phyloP scores from a whole-genome alignment of 2,888 invertebrate species.

The Drosophila austrosaltans region DNA sequence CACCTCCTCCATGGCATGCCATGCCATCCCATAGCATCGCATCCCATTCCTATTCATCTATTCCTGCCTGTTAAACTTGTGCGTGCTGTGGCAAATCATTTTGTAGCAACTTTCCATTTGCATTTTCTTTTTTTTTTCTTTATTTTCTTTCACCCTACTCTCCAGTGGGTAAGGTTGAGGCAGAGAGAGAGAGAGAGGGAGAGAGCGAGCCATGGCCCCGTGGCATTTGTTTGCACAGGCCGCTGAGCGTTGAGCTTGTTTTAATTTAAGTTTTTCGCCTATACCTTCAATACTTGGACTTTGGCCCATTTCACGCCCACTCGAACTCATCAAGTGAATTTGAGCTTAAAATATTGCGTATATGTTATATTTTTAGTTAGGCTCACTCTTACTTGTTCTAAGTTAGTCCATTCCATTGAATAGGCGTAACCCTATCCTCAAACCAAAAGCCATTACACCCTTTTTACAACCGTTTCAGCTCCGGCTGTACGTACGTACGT shows the following conservation, averaged over 20 bases:
- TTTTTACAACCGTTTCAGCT: neutral
- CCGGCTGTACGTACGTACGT: too few species aligned
- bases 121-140: conserved; percentile 38
- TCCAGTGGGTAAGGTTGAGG: too few species aligned
- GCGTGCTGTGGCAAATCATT: conserved; percentile 52
- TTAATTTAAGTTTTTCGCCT: conserved; percentile 59
- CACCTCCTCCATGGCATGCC: neutral
- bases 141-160: conserved; percentile 11
- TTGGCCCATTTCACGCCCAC: conserved; percentile 18
- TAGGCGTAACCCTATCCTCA: conserved; percentile 5
- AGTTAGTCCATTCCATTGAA: conserved; percentile 9
- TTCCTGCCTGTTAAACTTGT: conserved; percentile 4
- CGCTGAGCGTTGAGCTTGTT: conserved; percentile 53
- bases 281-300: neutral
- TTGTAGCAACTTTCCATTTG: conserved; percentile 62
- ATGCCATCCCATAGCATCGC: neutral
- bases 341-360: conserved; percentile 37
- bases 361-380: conserved; percentile 20
- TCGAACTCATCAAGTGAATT: conserved; percentile 18
- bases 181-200: too few species aligned
- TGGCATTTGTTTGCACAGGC: conserved; percentile 51
- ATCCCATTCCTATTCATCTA: neutral
- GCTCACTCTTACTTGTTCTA: conserved; percentile 3
- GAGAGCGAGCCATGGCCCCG: conserved; percentile 24
- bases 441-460: too few species aligned